phyloP scores from a whole-genome alignment of 2,113 vertebrate species.

The Myanophis thanlyinensis region DNA sequence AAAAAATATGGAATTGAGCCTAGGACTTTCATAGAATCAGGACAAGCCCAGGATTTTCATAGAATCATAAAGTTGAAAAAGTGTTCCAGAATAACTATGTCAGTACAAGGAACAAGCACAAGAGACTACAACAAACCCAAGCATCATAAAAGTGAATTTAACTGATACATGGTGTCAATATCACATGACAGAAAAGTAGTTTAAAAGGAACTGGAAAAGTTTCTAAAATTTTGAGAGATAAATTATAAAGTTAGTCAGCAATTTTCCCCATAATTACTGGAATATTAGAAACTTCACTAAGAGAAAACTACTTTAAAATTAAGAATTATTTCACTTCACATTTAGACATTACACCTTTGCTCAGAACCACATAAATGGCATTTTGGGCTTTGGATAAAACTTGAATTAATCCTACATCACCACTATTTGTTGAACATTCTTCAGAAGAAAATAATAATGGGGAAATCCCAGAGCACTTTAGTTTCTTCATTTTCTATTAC shows the following conservation, averaged over 20 bases:
- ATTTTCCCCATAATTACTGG: neutral
- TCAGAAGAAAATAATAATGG: neutral
- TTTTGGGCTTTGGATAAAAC: neutral
- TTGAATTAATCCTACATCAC: neutral
- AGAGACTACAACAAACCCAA: neutral
- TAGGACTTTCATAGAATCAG: neutral
- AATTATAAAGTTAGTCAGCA: neutral
- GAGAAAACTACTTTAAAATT: neutral
- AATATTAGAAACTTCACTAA: neutral
- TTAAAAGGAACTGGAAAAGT: neutral
- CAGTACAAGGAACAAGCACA: neutral
- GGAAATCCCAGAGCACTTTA: neutral
- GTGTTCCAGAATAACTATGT: neutral
- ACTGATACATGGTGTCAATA: neutral
- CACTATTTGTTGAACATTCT: neutral
- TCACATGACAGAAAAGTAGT: neutral
- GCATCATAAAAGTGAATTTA: neutral
- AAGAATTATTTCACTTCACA: neutral
- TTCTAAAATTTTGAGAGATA: neutral
- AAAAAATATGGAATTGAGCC: neutral
- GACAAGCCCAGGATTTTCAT: neutral
- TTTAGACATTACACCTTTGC: neutral
- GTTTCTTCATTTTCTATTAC: neutral
- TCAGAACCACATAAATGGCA: neutral
- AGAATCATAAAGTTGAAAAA: neutral